phyloP scores from a whole-genome alignment of 2,888 invertebrate genomes.

The Plusia festucae region DNA sequence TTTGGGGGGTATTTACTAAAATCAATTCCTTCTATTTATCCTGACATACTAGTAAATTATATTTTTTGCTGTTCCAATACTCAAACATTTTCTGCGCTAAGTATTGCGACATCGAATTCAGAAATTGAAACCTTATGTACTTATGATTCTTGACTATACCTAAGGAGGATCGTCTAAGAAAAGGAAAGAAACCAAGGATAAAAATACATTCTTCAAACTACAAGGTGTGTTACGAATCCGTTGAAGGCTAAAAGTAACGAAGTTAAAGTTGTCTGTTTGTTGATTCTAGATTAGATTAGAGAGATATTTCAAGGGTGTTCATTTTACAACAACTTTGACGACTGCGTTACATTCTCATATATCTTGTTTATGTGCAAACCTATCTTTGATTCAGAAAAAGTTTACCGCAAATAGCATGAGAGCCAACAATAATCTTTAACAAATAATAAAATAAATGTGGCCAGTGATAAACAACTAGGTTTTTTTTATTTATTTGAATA shows the following conservation, averaged over 20 bases:
- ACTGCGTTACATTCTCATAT: background rate
- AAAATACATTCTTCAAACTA: conserved; percentile 19
- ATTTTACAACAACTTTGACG: conserved; percentile 22
- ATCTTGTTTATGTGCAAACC: background rate
- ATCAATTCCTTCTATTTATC: too few relatives aligned
- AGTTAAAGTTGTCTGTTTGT: conserved; percentile 48
- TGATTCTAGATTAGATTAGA: conserved; percentile 42
- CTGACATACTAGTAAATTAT: too few relatives aligned
- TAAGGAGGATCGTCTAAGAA: too few relatives aligned
- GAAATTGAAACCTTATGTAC: too few relatives aligned
- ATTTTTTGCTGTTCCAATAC: too few relatives aligned
- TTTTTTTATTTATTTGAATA: background rate
- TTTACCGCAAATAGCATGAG: background rate
- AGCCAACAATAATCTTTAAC: background rate
- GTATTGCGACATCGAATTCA: too few relatives aligned
- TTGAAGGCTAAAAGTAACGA: conserved; percentile 35
- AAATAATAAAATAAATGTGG: background rate
- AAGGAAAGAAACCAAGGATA: background rate
- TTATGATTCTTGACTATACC: too few relatives aligned
- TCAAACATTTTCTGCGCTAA: too few relatives aligned
- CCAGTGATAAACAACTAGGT: background rate
- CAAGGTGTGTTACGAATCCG: conserved; percentile 11
- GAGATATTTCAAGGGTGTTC: conserved; percentile 41
- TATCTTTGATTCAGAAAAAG: background rate
- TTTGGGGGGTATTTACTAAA: too few relatives aligned